These are phyloP conservation scores for Platyrinchus mystaceus DNA, from an alignment of 2,797 vertebrate genomes.

Conservation along the genomic window DNA sequence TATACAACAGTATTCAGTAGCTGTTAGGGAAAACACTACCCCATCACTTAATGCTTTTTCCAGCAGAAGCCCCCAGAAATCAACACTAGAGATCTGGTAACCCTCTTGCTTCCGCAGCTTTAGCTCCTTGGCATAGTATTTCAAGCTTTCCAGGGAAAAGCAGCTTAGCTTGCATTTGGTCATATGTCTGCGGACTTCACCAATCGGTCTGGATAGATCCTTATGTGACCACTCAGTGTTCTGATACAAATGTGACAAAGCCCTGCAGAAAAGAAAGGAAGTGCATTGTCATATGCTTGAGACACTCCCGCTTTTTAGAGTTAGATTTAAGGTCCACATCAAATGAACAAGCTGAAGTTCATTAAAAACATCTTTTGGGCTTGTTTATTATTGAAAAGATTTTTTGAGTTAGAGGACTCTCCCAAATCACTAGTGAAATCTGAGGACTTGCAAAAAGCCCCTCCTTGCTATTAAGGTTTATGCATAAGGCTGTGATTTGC, in stretches of 20 bases:
- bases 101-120: conserved; percentile 61
- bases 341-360: background rate
- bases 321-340: background rate
- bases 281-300: background rate
- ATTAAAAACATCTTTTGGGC: background rate
- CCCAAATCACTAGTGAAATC: background rate
- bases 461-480: background rate
- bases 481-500: background rate
- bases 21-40: background rate
- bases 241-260: conserved; percentile 63
- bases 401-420: background rate
- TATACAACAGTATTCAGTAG: background rate
- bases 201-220: conserved; percentile 54
- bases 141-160: conserved; percentile 66
- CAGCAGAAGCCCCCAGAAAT: conserved; percentile 79
- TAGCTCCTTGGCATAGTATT: conserved; percentile 66
- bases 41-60: conserved; percentile 64
- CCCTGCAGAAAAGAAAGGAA: conserved; percentile 14
- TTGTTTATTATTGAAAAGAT: background rate
- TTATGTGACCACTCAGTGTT: conserved; percentile 67
- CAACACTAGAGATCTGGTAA: conserved; percentile 66
- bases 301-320: background rate
- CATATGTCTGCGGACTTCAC: conserved; percentile 65
- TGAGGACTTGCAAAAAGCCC: background rate
- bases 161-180: conserved; percentile 67